phyloP scores from a whole-genome alignment of 2,113 vertebrate species.

The Tympanuchus pallidicinctus region DNA sequence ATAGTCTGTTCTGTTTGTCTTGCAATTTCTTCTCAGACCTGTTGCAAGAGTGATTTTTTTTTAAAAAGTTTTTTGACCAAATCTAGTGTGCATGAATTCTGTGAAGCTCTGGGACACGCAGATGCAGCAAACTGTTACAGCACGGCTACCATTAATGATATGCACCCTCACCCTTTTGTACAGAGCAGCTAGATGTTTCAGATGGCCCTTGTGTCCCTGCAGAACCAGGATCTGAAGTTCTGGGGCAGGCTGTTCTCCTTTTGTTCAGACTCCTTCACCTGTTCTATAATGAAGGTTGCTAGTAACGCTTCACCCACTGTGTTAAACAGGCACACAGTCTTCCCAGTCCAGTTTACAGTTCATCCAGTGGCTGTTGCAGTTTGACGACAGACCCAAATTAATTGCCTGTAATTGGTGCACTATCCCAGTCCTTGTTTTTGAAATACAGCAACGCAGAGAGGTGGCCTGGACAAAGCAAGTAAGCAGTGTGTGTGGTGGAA shows the following conservation, averaged over 20 bases:
- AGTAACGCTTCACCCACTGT: not conserved
- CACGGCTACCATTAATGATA: fast-evolving
- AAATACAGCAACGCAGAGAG: not conserved
- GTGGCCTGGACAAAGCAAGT: not conserved
- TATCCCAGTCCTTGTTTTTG: not conserved
- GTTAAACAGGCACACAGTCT: not conserved
- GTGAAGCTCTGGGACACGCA: not conserved
- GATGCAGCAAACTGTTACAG: not conserved
- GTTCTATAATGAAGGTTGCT: fast-evolving
- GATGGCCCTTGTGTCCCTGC: not conserved
- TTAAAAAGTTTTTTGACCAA: not conserved
- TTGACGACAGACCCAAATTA: not conserved
- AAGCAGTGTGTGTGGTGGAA: not conserved
- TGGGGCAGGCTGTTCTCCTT: not conserved
- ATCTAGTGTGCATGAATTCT: not conserved
- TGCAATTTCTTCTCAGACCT: not conserved
- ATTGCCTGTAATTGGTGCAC: not conserved
- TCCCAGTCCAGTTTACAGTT: fast-evolving
- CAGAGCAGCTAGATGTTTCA: not conserved
- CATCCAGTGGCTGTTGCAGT: not conserved
- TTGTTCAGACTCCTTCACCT: fast-evolving
- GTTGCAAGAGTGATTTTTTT: fast-evolving
- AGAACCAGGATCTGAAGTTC: not conserved
- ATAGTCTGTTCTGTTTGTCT: not conserved
- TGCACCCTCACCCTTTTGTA: fast-evolving